Evolutionary conservation across 2,888 invertebrate species (phyloP).

Genomic region (Drosophila algonquin): DNA sequence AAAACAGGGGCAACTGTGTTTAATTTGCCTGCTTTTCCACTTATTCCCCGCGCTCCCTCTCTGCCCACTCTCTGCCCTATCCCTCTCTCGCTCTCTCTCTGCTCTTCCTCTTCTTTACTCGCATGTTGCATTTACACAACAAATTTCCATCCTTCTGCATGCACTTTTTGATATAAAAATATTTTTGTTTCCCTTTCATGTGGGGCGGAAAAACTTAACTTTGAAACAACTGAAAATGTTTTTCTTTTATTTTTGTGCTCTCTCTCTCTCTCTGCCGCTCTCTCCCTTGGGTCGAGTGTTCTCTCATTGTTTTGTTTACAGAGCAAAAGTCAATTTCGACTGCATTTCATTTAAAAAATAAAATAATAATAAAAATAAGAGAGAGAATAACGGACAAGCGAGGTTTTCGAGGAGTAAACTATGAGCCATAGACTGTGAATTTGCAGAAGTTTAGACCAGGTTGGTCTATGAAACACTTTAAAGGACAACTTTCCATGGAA

Average conservation of each 20-base stretch:
- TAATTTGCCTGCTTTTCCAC: conserved; percentile 41
- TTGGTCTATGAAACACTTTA: too few relatives aligned
- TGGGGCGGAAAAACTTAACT: conserved; percentile 23
- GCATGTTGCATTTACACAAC: conserved; percentile 45
- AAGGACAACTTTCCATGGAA: too few relatives aligned
- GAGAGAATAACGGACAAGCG: neutral
- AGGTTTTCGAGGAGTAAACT: neutral
- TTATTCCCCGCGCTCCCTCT: neutral
- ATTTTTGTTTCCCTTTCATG: conserved; percentile 50
- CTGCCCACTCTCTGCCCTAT: neutral
- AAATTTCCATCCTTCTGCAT: conserved; percentile 31
- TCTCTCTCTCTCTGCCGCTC: conserved; percentile 1
- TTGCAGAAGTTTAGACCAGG: too few relatives aligned
- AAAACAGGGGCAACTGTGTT: conserved; percentile 35
- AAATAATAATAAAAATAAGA: too few relatives aligned
- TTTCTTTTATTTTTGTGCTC: conserved; percentile 12
- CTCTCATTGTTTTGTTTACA: conserved; percentile 17
- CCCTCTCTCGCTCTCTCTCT: neutral
- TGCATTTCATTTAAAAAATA: conserved; percentile 50
- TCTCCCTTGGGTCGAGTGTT: neutral
- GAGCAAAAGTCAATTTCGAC: conserved; percentile 46
- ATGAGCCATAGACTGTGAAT: too few relatives aligned
- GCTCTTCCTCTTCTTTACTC: conserved; percentile 19
- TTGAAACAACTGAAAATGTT: conserved; percentile 28
- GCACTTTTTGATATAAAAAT: conserved; percentile 31